Base-by-base conservation (phyloP, 2,113 vertebrate species). In the Pavo muticus region DNA sequence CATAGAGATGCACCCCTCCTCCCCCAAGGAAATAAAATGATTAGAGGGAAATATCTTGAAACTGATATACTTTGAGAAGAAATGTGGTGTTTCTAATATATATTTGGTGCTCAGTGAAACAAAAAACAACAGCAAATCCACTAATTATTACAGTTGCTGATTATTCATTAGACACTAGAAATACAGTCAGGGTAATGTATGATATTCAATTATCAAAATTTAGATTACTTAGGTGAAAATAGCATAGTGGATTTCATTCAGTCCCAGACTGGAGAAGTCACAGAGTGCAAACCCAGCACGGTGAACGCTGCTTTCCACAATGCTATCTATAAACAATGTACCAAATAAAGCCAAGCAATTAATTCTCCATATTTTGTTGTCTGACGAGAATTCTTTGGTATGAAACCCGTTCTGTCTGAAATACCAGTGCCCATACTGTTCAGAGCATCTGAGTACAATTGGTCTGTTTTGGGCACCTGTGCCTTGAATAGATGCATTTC, bases 131-230 rank as follows among this genome's bases (percentile, higher is more conserved):
- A 57, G 30, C 29, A 54, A 11, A 2, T 1, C 1, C 25, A 83
- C 72, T 83, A 78, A 88, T 88, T 90, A 54, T 87, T 81, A 79
- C 87, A 87, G 89, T 85, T 76, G 54, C 91, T 84, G 65, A 65
- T 88, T 94, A 84, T 96, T 89, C 88, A 30, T 89, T 89, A 73
- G 44, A 37, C 21, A 79, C 20, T 91, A 91, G 93, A 90, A 87
- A 27, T 79, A 42, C 19, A 85, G 27, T 32, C 45, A 70, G 17
- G 2, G 2, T 89, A 94, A 92, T 76, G 52, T 84, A 92, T 80
- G 84, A 76, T 80, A 93, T 95, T 94, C 94, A 94, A 95, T 95
- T 91, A 91, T 87, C 84, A 80, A 90, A 74, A 37, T 79, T 91
- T 88, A 88, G 35, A 13, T 57, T 81, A 79, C 15, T 29, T 89